A percentile compares a stretch with the other conserved stretches of the same genome.
phyloP scores from a whole-genome alignment of 2,797 vertebrate species.

The Chelon auratus region DNA sequence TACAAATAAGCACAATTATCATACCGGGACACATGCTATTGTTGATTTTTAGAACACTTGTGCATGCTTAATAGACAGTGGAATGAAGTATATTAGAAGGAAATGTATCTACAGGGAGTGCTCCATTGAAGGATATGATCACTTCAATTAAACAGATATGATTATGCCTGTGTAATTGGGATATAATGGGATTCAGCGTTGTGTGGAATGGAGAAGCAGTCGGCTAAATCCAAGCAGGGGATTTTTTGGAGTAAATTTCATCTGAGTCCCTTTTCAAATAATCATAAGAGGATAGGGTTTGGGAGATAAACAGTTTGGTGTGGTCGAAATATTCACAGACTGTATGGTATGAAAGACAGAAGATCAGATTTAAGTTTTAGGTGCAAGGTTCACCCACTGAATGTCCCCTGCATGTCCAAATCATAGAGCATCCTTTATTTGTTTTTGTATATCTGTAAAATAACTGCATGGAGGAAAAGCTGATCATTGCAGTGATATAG shows the following conservation, averaged over 20 bases:
- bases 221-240: constrained; percentile 55
- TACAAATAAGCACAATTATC: constrained; percentile 34
- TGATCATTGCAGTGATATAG: too few relatives aligned
- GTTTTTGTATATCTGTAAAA: too few relatives aligned
- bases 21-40: constrained; percentile 23
- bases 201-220: constrained; percentile 66
- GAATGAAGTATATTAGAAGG: constrained; percentile 61
- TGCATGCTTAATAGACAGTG: constrained; percentile 58
- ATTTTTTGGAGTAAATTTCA: constrained; percentile 38
- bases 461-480: too few relatives aligned
- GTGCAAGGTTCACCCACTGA: too few relatives aligned
- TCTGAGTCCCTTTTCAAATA: constrained; percentile 5
- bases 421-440: too few relatives aligned
- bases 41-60: constrained; percentile 55
- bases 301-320: not conserved
- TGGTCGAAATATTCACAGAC: constrained; percentile 10
- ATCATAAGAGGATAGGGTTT: not conserved
- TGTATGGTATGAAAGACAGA: not conserved
- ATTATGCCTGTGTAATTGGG: constrained; percentile 72
- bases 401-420: not conserved
- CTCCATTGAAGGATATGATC: constrained; percentile 72
- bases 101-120: constrained; percentile 65
- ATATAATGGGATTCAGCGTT: constrained; percentile 71
- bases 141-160: constrained; percentile 71
- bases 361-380: not conserved